Evolutionary conservation across 2,888 invertebrate genomes (phyloP).

Genomic region (Drosophila siamana): DNA sequence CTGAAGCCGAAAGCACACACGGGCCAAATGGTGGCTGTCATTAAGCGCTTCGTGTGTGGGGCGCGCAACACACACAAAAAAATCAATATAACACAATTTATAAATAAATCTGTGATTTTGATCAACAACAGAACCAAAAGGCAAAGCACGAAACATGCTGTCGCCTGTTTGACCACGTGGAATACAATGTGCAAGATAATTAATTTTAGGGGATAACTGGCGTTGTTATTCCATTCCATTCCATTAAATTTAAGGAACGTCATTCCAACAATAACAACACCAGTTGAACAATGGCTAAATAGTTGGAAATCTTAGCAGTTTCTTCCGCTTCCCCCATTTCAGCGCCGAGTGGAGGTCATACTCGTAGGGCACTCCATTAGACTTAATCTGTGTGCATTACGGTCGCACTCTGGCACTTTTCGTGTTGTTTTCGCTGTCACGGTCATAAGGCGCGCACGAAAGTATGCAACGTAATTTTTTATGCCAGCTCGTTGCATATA

Average conservation of each 20-base stretch:
- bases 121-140: conserved; percentile 4
- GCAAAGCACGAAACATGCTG: not conserved
- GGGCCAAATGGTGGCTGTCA: conserved; percentile 16
- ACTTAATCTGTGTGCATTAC: conserved; percentile 58
- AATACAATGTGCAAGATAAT: not conserved
- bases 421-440: conserved; percentile 8
- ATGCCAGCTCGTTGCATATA: conserved; percentile 25
- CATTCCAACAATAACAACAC: not conserved
- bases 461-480: conserved; percentile 60
- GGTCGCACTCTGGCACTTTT: conserved; percentile 3
- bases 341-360: not conserved
- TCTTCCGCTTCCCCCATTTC: no score
- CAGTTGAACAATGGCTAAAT: not conserved
- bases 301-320: not conserved
- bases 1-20: not conserved
- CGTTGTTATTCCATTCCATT: no score
- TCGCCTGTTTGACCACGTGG: not conserved
- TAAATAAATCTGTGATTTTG: conserved; percentile 1
- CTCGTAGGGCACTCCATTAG: conserved; percentile 63
- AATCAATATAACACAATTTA: conserved; percentile 6
- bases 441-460: conserved; percentile 39
- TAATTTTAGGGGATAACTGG: no score
- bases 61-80: not conserved
- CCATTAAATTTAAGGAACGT: not conserved
- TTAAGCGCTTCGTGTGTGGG: conserved; percentile 32